Conservation (phyloP, 2,113 vertebrate species). For the Paralichthys olivaceus region DNA sequence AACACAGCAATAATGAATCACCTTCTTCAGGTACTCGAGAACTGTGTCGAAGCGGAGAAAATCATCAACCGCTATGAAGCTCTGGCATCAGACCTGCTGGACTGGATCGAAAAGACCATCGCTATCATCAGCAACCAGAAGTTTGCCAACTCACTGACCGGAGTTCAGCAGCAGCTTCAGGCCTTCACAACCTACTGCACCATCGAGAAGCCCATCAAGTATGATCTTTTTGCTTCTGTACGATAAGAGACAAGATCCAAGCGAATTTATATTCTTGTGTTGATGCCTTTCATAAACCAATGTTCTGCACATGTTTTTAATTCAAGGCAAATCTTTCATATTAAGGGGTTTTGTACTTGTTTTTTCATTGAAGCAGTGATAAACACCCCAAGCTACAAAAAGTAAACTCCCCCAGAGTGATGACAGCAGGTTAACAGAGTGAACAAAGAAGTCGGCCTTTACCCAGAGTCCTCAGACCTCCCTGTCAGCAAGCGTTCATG, state of each 20-base stretch:
- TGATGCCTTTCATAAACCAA: too few relatives aligned
- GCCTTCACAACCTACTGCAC: constrained; percentile 96
- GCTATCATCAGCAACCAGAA: constrained; percentile 92
- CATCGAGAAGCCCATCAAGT: constrained; percentile 95
- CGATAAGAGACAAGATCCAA: too few relatives aligned
- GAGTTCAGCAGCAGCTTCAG: constrained; percentile 96
- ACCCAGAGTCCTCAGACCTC: background rate
- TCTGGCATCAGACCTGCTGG: constrained; percentile 89
- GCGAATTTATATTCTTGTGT: background rate
- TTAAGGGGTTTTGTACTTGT: too few relatives aligned
- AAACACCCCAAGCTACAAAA: background rate
- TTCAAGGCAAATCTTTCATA: too few relatives aligned
- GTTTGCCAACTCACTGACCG: constrained; percentile 93
- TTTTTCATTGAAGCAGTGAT: background rate
- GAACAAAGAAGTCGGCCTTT: background rate
- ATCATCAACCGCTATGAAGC: constrained; percentile 88
- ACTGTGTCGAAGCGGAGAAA: constrained; percentile 90
- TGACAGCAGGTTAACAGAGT: background rate
- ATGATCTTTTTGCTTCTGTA: constrained; percentile 45
- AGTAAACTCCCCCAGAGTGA: background rate
- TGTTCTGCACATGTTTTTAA: too few relatives aligned
- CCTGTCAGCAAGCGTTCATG: background rate
- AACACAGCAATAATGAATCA: too few relatives aligned
- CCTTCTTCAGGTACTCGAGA: constrained; percentile 89
- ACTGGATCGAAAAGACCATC: constrained; percentile 94